Evolutionary conservation across 2,797 vertebrate genomes (phyloP), one percentile per base, ranked within the genome.

Genomic region (Anabas testudineus): DNA sequence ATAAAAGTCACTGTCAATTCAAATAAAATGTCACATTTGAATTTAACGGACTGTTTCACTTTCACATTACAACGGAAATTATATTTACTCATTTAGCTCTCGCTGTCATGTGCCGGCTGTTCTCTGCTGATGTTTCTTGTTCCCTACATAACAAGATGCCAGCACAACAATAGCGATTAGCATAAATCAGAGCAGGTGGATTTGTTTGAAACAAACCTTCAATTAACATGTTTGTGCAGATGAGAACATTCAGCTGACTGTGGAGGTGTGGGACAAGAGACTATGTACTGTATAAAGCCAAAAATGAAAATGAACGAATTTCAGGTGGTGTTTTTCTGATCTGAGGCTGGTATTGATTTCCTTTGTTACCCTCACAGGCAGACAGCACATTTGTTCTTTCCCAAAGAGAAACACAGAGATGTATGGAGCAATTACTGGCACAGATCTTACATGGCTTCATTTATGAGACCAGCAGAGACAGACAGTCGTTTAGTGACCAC

Each of bases 321-420:
- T 8, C 30, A 36, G 34, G 2, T 10, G 10, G 26, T 2, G 56
- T 21, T 57, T 21, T 18, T 32, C 8, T 14, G 12, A 34, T 43
- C 28, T 26, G 3, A 14, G 32, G 15, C 24, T 34, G 2, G 12
- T 68, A 68, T 81, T 47, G 80, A 78, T 71, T 48, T 41, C 19
- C 22, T 58, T 46, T 41, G 22, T 32, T 32, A 19, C 19, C 0
- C 2, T 30, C 32, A 1, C 36, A 63, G 57, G 52, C 46, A 18
- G 42, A 66, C 68, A 10, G 32, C 26, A 34, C 10, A 10, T 60
- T 39, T 62, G 28, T 56, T 76, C 36, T 62, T 69, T 81, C 81
- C 69, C 51, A 2, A 1, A 12, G 10, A 3, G 34, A 32, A 32
- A 32, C 32, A 32, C 32, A 24, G 24, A 2, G 24, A 24, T 4